Evolutionary conservation across 2,113 vertebrate genomes (phyloP), one percentile per base, ranked within the genome.

Genomic region (Campylorhamphus procurvoides): DNA sequence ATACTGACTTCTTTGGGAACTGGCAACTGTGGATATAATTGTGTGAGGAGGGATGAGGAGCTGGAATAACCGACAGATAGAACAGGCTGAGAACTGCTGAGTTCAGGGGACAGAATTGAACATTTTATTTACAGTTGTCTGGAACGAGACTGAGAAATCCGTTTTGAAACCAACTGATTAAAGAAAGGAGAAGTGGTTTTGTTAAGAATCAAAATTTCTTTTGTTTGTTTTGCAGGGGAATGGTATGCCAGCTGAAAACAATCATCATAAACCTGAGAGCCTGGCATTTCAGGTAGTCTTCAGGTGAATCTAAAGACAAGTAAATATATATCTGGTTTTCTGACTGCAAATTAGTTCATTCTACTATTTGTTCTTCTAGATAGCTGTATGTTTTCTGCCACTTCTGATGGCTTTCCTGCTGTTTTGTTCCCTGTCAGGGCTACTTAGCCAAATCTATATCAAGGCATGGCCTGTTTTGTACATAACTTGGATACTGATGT

Each of bases 401-500:
- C 18, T 60, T 40, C 20, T 77, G 20, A n/a, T 53, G 18, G 8
- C 71, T 89, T 91, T 67, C 23, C 63, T 53, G 25, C 12, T 56
- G 12, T 53, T 85, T 56, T 56, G 7, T 31, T 77, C 81, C 12
- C 22, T 69, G 28, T 11, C 37, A 86, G 13, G 22, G 18, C 19
- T 58, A 20, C 18, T 63, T 49, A 58, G 8, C 24, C 3, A 3
- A 90, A 49, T 46, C 12, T 28, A 6, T 16, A 52, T 18, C 13
- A 73, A 80, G 24, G 6, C 35, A 27, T 67, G 35, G 6, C 35
- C 40, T 27, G 3, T 37, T 14, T 40, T 52, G 50, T 28, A 52
- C 1, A 0, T 42, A 35, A 47, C 29, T 62, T 33, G 35, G 8
- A 5, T 73, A 52, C 49, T 31, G 47, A 56, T 0, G 2, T n/a